A percentile compares a stretch with the other conserved stretches of the same genome.
Evolutionary conservation across 2,888 invertebrate species (phyloP).

Genomic region (Eupithecia vulgata): DNA sequence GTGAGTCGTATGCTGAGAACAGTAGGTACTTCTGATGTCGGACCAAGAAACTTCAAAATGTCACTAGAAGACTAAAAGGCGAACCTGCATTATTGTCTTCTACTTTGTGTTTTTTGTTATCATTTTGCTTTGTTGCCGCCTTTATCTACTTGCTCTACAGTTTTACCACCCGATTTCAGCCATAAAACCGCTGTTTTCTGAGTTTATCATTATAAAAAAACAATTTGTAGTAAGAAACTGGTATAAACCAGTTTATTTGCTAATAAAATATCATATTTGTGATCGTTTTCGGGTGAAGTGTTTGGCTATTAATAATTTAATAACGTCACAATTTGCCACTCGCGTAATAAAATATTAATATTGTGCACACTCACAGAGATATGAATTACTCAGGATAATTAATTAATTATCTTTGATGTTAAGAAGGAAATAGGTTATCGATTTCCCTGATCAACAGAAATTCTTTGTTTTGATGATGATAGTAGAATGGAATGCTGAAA

Average conservation of each 20-base stretch:
- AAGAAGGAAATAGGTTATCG: neutral
- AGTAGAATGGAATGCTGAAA: neutral
- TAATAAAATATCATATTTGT: slow-evolving; percentile 15
- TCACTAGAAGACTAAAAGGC: no score
- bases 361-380: neutral
- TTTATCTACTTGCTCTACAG: neutral
- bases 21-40: no score
- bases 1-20: no score
- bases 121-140: neutral
- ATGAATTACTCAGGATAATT: neutral
- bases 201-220: slow-evolving; percentile 15
- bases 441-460: neutral
- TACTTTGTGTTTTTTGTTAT: neutral
- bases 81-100: no score
- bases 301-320: slow-evolving; percentile 25
- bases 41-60: no score
- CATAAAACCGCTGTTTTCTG: neutral
- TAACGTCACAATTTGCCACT: slow-evolving; percentile 31
- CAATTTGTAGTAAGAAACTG: neutral
- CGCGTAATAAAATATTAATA: slow-evolving; percentile 33
- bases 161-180: neutral
- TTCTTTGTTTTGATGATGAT: neutral
- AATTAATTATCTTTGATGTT: neutral
- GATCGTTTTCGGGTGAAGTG: slow-evolving; percentile 19
- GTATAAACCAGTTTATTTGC: slow-evolving; percentile 12